These are phyloP conservation scores for Enteromius trimaculatus DNA, from an alignment of 2,797 vertebrate genomes.

Conservation along the genomic window DNA sequence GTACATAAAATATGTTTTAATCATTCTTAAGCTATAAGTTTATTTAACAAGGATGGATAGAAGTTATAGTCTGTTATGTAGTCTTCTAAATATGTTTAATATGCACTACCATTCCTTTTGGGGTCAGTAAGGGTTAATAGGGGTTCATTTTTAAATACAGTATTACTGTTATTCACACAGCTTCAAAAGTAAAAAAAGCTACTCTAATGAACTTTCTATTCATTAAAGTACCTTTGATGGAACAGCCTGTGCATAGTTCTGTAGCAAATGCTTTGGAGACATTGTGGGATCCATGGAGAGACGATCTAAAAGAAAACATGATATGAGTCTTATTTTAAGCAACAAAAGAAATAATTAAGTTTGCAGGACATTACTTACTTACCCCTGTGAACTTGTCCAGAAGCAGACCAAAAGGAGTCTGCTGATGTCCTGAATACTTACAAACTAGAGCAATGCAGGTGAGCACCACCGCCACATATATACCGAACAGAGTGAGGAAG, in stretches of 20 bases:
- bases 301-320: slow-evolving; percentile 72
- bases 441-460: slow-evolving; percentile 74
- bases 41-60: background rate
- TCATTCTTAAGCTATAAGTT: too few species aligned
- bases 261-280: slow-evolving; percentile 75
- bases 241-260: slow-evolving; percentile 80
- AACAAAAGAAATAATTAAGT: background rate
- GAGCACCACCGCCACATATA: slow-evolving; percentile 82
- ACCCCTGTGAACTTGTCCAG: slow-evolving; percentile 68
- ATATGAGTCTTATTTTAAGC: background rate
- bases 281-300: slow-evolving; percentile 77
- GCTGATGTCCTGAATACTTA: slow-evolving; percentile 75
- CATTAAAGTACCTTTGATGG: slow-evolving; percentile 82
- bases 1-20: background rate
- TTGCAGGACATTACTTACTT: slow-evolving; percentile 34
- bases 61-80: background rate
- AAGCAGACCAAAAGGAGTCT: slow-evolving; percentile 67
- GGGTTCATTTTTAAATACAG: background rate
- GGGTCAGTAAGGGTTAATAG: background rate
- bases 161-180: background rate
- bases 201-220: background rate
- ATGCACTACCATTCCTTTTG: background rate
- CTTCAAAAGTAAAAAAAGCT: too few species aligned
- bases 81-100: background rate
- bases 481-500: slow-evolving; percentile 85